Evolutionary conservation across 2,797 vertebrate genomes (phyloP).

Genomic region (Pseudocheirus occidentalis): DNA sequence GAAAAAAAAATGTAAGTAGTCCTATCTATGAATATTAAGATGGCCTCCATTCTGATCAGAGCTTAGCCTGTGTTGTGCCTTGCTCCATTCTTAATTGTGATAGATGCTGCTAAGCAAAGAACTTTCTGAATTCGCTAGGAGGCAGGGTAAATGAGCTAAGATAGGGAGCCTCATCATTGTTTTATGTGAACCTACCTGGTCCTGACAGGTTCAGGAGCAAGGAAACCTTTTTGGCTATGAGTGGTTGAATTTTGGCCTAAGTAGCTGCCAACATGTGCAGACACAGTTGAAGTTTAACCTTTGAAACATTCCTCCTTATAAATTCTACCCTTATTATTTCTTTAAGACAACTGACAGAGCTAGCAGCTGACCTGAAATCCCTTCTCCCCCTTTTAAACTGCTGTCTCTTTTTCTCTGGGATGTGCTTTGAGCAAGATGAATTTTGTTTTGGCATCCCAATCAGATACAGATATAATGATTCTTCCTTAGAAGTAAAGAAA

Average conservation of each 20-base stretch:
- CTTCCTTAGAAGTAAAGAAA: neutral
- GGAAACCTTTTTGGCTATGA: constrained; percentile 4
- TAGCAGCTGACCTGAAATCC: neutral
- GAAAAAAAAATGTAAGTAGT: neutral
- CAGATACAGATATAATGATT: neutral
- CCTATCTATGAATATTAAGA: neutral
- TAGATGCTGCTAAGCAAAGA: constrained; percentile 10
- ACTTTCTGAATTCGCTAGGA: neutral
- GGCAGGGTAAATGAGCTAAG: neutral
- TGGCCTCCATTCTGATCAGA: neutral
- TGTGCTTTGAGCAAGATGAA: neutral
- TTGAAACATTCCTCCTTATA: constrained; percentile 59
- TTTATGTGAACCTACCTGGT: constrained; percentile 11
- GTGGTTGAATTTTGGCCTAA: constrained; percentile 52
- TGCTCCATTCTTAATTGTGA: neutral
- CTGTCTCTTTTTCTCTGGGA: neutral
- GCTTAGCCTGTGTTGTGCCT: neutral
- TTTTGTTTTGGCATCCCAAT: neutral
- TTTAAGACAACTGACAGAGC: neutral
- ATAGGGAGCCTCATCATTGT: neutral
- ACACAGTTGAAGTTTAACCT: constrained; percentile 71
- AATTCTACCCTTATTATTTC: neutral
- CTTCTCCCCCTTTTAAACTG: neutral
- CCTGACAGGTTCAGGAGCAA: constrained; percentile 46
- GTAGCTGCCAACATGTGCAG: constrained; percentile 29